Conservation (phyloP, 1,140 invertebrate genomes). For the Neuroterus valhalla region DNA sequence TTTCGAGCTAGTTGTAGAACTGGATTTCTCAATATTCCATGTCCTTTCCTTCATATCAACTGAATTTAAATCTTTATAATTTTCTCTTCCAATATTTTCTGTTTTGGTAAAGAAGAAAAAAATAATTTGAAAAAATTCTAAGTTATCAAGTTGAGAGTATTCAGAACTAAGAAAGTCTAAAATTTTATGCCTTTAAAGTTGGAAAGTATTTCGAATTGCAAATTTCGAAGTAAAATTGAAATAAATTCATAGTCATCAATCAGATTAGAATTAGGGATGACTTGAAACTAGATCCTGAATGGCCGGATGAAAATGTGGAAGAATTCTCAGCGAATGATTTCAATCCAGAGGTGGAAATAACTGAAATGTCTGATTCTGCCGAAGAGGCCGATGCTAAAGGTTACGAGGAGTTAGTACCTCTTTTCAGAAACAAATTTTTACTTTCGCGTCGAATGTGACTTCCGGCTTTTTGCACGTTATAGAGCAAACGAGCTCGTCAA, state of each 20-base stretch:
- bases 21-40: no score
- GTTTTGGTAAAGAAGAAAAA: no score
- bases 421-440: constrained; percentile 4
- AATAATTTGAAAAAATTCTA: no score
- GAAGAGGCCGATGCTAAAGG: constrained; percentile 47
- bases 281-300: constrained; percentile 31
- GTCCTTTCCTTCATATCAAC: no score
- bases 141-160: no score
- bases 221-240: constrained; percentile 10
- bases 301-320: constrained; percentile 39
- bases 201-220: constrained; percentile 20
- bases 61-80: no score
- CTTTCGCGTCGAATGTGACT: constrained; percentile 27
- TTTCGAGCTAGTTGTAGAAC: no score
- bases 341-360: constrained; percentile 46
- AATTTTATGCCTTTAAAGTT: constrained; percentile 9
- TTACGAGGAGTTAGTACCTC: constrained; percentile 51
- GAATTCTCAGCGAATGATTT: constrained; percentile 51
- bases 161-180: constrained; percentile 1
- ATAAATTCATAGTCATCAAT: constrained; percentile 32
- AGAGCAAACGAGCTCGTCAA: constrained; percentile 49
- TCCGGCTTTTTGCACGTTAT: constrained; percentile 35
- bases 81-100: no score
- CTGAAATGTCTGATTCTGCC: constrained; percentile 15
- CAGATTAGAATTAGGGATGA: constrained; percentile 35